A percentile compares a stretch with the other conserved stretches of the same genome.
These are phyloP conservation scores for Pipa parva DNA, from an alignment of 2,113 vertebrate genomes.

Conservation along the genomic window DNA sequence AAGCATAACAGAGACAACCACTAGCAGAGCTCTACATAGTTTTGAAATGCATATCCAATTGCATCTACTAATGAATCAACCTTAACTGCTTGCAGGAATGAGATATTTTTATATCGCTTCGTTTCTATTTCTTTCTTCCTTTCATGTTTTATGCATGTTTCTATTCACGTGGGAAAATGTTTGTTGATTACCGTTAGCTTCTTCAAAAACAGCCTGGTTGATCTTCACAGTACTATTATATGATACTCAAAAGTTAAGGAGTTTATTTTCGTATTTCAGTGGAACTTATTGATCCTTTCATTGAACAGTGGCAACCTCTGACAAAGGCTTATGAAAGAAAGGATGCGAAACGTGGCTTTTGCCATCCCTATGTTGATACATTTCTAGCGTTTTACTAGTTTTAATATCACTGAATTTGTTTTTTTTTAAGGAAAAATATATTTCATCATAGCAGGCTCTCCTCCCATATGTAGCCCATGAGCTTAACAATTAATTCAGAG, in stretches of 20 bases:
- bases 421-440: no score
- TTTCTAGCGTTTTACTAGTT: no score
- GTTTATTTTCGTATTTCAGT: no score
- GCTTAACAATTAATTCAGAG: no score
- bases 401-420: no score
- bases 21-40: background rate
- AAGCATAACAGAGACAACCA: background rate
- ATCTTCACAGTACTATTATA: conserved; percentile 39
- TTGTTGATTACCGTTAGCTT: conserved; percentile 52
- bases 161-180: conserved; percentile 43
- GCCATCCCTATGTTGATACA: no score
- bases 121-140: conserved; percentile 48
- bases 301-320: no score
- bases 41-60: background rate
- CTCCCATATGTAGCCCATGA: no score
- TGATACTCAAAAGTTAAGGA: conserved; percentile 36
- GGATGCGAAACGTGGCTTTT: no score
- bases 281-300: no score
- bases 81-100: conserved; percentile 43
- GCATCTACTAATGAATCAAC: conserved; percentile 16
- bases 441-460: no score
- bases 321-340: no score
- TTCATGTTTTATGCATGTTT: conserved; percentile 53
- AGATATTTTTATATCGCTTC: conserved; percentile 42
- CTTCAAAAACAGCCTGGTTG: conserved; percentile 36